Percentiles rank a stretch among this genome's conserved stretches.
phyloP scores from a whole-genome alignment of 2,797 vertebrate genomes.

The Glossophaga mutica region DNA sequence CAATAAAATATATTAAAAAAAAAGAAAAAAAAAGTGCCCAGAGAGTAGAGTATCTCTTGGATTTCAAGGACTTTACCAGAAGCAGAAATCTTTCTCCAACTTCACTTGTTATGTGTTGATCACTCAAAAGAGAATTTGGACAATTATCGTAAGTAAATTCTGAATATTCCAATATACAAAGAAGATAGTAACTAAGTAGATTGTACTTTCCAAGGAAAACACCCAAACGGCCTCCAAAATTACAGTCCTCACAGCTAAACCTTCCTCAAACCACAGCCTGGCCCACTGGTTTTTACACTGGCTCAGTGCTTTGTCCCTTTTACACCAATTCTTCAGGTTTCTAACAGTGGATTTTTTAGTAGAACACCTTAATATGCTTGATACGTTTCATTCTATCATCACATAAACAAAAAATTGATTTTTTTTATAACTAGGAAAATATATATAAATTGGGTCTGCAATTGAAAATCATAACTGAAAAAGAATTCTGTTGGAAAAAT shows the following conservation, averaged over 20 bases:
- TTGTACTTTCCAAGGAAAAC: not conserved
- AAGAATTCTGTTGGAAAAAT: not conserved
- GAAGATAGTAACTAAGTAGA: not conserved
- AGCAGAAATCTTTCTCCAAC: not conserved
- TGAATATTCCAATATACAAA: not conserved
- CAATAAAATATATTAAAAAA: no score
- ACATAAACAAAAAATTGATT: not conserved
- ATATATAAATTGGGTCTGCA: not conserved
- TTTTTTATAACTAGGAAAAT: not conserved
- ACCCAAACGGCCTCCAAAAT: not conserved
- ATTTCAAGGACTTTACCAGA: not conserved
- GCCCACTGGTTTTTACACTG: not conserved
- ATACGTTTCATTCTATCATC: not conserved
- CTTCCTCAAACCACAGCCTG: not conserved
- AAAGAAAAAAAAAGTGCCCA: not conserved
- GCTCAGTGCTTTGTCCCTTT: not conserved
- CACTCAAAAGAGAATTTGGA: not conserved
- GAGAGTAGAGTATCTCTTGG: not conserved
- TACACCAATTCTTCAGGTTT: not conserved
- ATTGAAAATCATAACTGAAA: not conserved
- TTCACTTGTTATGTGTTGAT: not conserved
- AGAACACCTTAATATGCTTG: not conserved
- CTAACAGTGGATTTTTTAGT: not conserved
- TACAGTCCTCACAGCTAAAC: no score
- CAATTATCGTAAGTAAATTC: not conserved